Conservation (phyloP, 2,888 invertebrate genomes). For the Xestia rhomboidea region DNA sequence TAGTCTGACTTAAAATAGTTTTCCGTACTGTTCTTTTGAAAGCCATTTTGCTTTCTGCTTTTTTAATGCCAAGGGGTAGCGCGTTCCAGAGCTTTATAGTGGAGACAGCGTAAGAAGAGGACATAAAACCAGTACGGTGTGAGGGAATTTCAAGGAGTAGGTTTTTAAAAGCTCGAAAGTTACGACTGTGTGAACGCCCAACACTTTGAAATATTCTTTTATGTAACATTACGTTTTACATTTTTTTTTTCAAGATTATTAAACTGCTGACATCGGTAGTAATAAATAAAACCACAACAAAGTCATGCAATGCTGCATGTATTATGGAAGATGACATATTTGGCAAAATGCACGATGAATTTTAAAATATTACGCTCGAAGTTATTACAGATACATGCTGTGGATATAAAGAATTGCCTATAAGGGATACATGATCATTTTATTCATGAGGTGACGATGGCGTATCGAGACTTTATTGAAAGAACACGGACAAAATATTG, state of each 20-base stretch:
- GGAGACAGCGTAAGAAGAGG: no score
- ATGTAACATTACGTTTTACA: no score
- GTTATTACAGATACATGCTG: conserved; percentile 1
- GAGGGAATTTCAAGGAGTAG: no score
- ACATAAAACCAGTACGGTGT: no score
- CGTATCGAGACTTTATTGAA: conserved; percentile 8
- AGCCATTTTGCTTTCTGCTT: no score
- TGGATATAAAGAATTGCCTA: conserved; percentile 15
- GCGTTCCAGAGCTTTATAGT: no score
- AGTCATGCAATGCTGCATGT: neutral
- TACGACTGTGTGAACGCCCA: no score
- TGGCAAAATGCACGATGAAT: neutral
- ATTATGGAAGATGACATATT: conserved; percentile 12
- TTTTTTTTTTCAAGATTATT: conserved; percentile 3
- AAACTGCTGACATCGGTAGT: neutral
- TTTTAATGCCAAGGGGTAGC: no score
- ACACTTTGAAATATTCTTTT: no score
- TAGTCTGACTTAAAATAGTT: no score
- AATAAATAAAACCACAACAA: conserved; percentile 16
- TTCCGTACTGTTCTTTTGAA: no score
- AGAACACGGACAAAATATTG: conserved; percentile 5
- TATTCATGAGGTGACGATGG: conserved; percentile 35
- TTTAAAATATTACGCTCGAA: neutral
- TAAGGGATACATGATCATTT: conserved; percentile 31
- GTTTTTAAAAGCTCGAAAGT: no score